Conservation (phyloP, 2,888 invertebrate genomes). For the Sminthurinus aureus region DNA sequence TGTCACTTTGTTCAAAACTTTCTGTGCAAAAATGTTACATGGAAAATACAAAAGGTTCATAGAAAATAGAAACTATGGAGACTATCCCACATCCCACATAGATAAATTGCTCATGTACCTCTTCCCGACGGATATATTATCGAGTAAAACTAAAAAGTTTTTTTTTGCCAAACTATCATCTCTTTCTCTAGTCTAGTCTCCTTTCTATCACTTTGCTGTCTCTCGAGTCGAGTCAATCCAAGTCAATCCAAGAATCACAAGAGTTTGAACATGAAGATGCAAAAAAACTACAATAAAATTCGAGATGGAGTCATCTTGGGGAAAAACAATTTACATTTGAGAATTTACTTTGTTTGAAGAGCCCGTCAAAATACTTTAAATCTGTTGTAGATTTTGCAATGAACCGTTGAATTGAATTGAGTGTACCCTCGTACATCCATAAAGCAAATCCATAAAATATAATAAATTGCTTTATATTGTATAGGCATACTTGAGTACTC, state of each 20-base stretch:
- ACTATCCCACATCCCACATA: background rate
- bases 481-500: no score
- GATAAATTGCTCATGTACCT: conserved; percentile 28
- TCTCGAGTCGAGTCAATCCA: conserved; percentile 2
- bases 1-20: background rate
- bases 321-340: conserved; percentile 29
- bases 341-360: conserved; percentile 10
- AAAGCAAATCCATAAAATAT: no score
- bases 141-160: background rate
- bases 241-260: background rate
- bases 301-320: conserved; percentile 2
- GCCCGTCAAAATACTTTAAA: conserved; percentile 29
- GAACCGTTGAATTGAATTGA: conserved; percentile 12
- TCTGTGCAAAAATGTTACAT: background rate
- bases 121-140: conserved; percentile 17
- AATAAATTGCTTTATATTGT: no score
- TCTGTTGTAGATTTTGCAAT: conserved; percentile 18
- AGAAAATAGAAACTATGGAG: background rate
- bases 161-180: background rate
- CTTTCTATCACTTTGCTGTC: background rate
- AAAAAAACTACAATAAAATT: conserved; percentile 18
- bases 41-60: no score
- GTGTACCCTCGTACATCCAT: background rate
- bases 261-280: background rate
- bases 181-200: background rate